Percentiles rank a stretch among this genome's conserved stretches.
Evolutionary conservation across 2,797 vertebrate species (phyloP).

Genomic region (Chrosomus eos): DNA sequence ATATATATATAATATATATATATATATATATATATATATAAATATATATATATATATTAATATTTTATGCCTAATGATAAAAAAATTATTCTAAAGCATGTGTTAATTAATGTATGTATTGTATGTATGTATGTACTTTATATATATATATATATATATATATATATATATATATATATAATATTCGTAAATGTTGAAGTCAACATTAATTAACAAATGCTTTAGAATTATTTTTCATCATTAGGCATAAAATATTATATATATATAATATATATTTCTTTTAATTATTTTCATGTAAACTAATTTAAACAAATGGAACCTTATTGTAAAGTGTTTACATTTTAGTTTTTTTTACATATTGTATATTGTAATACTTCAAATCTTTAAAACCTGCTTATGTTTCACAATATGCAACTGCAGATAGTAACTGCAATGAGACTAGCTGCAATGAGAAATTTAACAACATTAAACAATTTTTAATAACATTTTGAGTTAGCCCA

Average conservation of each 20-base stretch:
- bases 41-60: too few relatives aligned
- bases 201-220: background rate
- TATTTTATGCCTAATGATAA: too few relatives aligned
- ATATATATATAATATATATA: too few relatives aligned
- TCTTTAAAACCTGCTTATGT: background rate
- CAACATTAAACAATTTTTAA: background rate
- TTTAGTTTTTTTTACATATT: background rate
- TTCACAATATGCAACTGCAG: background rate
- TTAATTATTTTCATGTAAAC: background rate
- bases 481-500: background rate
- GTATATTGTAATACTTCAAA: conserved; percentile 1
- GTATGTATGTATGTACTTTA: too few relatives aligned
- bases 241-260: background rate
- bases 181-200: background rate
- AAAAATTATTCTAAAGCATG: too few relatives aligned
- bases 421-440: background rate
- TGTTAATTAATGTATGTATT: too few relatives aligned
- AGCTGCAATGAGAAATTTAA: background rate
- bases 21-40: too few relatives aligned
- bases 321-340: background rate
- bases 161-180: too few relatives aligned
- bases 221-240: background rate
- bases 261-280: too few relatives aligned
- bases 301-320: too few relatives aligned
- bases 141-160: too few relatives aligned